Evolutionary conservation across 2,797 vertebrate species (phyloP).

Genomic region (Lepilemur septentrionalis): DNA sequence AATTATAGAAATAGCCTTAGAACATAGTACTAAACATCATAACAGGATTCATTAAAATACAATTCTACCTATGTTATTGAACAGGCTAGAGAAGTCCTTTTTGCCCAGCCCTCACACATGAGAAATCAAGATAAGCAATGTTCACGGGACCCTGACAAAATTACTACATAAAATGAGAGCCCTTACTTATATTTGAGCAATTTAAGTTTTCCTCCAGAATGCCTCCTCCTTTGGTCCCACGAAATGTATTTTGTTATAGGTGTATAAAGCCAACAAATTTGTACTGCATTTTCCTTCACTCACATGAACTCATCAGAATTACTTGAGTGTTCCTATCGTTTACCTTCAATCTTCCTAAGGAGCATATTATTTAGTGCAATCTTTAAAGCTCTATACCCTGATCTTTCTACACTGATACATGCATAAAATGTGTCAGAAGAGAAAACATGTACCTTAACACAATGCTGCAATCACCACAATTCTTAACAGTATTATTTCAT

Average conservation of each 20-base stretch:
- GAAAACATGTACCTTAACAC: constrained; percentile 48
- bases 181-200: constrained; percentile 43
- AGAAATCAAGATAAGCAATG: constrained; percentile 49
- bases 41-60: constrained; percentile 46
- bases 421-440: constrained; percentile 28
- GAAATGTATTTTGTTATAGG: constrained; percentile 41
- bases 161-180: constrained; percentile 52
- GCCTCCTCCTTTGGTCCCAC: neutral
- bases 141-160: constrained; percentile 41
- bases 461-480: constrained; percentile 23
- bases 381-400: constrained; percentile 3
- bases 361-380: constrained; percentile 16
- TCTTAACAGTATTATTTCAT: constrained; percentile 26
- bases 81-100: constrained; percentile 48
- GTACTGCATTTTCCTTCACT: constrained; percentile 33
- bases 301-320: constrained; percentile 35
- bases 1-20: constrained; percentile 51
- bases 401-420: constrained; percentile 46
- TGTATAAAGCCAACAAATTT: constrained; percentile 11
- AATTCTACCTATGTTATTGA: constrained; percentile 49
- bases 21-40: constrained; percentile 29
- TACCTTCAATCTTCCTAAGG: constrained; percentile 11
- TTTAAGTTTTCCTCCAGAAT: constrained; percentile 6
- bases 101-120: neutral
- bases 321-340: neutral